phyloP scores from a whole-genome alignment of 2,797 vertebrate genomes.

The Halcyon badia region DNA sequence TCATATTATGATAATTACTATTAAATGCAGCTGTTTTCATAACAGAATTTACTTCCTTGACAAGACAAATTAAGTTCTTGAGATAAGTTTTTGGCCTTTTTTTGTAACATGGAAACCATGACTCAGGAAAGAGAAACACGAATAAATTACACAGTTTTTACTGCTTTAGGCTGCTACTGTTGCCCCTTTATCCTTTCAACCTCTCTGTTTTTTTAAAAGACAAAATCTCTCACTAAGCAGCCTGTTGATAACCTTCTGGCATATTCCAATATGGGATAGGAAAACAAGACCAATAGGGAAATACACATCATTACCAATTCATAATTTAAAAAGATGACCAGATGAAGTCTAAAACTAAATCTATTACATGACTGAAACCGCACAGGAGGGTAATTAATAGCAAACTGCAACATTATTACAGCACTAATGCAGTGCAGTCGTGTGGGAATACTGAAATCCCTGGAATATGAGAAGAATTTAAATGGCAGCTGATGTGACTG shows the following conservation, averaged over 20 bases:
- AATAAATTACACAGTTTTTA: background rate
- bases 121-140: background rate
- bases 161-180: background rate
- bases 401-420: background rate
- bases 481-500: background rate
- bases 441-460: constrained; percentile 34
- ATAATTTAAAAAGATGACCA: constrained; percentile 2
- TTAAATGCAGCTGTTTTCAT: constrained; percentile 24
- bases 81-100: background rate
- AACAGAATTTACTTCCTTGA: constrained; percentile 16
- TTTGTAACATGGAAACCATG: background rate
- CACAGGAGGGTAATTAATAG: background rate
- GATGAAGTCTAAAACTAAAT: background rate
- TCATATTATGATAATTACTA: background rate
- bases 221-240: background rate
- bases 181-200: background rate
- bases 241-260: background rate
- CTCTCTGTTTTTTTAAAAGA: background rate
- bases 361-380: background rate
- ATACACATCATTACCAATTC: background rate
- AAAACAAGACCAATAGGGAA: background rate
- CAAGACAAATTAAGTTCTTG: constrained; percentile 36
- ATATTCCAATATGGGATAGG: background rate
- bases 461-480: background rate
- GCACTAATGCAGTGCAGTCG: background rate